A percentile compares a stretch with the other conserved stretches of the same genome.
Evolutionary conservation across 2,113 vertebrate genomes (phyloP).

Genomic region (Prionailurus viverrinus): DNA sequence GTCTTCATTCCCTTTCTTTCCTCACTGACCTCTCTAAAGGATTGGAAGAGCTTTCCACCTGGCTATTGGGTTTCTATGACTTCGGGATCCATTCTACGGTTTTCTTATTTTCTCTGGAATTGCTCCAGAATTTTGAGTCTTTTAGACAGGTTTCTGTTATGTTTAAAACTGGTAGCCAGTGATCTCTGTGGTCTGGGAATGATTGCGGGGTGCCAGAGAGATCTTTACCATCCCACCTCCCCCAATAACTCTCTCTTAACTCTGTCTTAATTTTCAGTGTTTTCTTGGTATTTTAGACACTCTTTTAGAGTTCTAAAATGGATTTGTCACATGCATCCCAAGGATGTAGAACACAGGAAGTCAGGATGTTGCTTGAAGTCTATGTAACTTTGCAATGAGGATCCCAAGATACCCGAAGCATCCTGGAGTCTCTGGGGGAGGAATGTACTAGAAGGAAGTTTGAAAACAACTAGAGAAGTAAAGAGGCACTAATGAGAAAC

Average conservation of each 20-base stretch:
- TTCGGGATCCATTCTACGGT: not conserved
- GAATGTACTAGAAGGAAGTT: not conserved
- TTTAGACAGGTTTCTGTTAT: slow-evolving; percentile 27
- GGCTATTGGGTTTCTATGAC: slow-evolving; percentile 38
- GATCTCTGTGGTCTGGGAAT: not conserved
- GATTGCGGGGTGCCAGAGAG: not conserved
- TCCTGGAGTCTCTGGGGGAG: not conserved
- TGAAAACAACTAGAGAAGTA: not conserved
- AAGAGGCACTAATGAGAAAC: not conserved
- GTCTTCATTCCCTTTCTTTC: not conserved
- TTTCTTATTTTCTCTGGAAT: not conserved
- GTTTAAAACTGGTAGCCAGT: not conserved
- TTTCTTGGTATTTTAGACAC: not conserved
- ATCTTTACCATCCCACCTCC: not conserved
- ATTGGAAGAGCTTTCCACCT: not conserved
- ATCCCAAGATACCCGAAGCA: not conserved
- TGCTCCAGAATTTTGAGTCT: not conserved
- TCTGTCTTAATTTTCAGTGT: not conserved
- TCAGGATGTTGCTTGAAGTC: not conserved
- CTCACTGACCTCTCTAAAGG: slow-evolving; percentile 24
- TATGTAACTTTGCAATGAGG: not conserved
- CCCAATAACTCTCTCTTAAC: not conserved
- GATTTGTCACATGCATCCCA: not conserved
- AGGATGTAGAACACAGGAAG: not conserved
- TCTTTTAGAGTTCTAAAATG: not conserved